phyloP scores from a whole-genome alignment of 2,113 vertebrate genomes.

The Pao palembangensis region DNA sequence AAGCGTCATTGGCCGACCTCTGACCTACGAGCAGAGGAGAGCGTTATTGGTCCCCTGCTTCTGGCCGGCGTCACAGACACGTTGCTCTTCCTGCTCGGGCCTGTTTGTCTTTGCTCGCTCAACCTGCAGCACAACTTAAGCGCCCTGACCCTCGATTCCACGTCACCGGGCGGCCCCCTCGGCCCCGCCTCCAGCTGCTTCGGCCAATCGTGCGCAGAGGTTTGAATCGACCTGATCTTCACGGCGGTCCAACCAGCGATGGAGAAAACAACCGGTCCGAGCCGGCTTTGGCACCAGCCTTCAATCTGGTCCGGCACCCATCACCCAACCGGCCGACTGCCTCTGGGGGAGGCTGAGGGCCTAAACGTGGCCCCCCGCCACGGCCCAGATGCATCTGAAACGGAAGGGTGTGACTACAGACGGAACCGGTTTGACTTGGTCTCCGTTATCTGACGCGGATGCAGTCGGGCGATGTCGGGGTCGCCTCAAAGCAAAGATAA shows the following conservation, averaged over 20 bases:
- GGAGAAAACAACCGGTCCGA: conserved; percentile 30
- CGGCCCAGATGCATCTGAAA: conserved; percentile 65
- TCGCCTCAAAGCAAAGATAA: conserved; percentile 8
- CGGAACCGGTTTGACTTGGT: conserved; percentile 54
- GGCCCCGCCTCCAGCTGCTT: conserved; percentile 29
- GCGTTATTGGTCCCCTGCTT: conserved; percentile 3
- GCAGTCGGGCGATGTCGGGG: conserved; percentile 13
- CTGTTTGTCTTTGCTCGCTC: not conserved
- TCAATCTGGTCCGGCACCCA: conserved; percentile 24
- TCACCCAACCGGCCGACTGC: conserved; percentile 41
- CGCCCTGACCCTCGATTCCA: conserved; percentile 40
- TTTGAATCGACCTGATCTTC: no score
- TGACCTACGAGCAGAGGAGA: conserved; percentile 61
- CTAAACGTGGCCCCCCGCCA: conserved; percentile 52
- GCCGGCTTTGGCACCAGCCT: conserved; percentile 36
- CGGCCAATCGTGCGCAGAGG: conserved; percentile 28
- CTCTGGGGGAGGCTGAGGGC: conserved; percentile 58
- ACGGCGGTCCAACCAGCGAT: no score
- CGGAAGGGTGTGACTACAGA: conserved; percentile 59
- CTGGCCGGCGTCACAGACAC: no score
- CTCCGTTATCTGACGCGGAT: conserved; percentile 58
- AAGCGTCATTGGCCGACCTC: conserved; percentile 37
- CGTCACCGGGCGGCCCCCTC: conserved; percentile 16
- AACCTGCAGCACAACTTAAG: conserved; percentile 29
- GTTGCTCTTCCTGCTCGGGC: no score